Evolutionary conservation across 2,113 vertebrate species (phyloP).

Genomic region (Vulpes ferrilata): DNA sequence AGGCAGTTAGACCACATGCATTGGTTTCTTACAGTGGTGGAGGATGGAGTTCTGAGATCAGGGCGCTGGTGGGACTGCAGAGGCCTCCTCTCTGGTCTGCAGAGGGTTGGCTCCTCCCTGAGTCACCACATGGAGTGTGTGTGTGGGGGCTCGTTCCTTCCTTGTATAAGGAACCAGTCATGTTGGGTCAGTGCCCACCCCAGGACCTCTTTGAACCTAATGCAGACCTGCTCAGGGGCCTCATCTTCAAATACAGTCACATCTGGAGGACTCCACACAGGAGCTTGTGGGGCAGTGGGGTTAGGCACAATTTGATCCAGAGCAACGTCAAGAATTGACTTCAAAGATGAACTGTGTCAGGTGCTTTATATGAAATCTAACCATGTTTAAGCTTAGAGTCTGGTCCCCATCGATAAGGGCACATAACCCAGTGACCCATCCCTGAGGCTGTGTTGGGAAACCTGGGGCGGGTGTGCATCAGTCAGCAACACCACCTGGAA

Average conservation of each 20-base stretch:
- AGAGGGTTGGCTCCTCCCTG: too few species aligned
- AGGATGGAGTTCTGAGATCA: too few species aligned
- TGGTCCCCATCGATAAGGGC: not conserved
- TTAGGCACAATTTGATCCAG: not conserved
- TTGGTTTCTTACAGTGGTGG: too few species aligned
- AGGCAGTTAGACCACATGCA: too few species aligned
- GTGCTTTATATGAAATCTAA: not conserved
- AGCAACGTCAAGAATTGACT: not conserved
- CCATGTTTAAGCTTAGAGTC: not conserved
- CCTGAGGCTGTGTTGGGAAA: not conserved
- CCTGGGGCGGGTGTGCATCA: too few species aligned
- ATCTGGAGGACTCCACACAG: not conserved
- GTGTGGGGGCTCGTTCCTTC: too few species aligned
- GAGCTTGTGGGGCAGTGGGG: too few species aligned
- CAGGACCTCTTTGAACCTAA: not conserved
- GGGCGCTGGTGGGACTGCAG: too few species aligned
- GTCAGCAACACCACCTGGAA: not conserved
- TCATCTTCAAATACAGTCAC: not conserved
- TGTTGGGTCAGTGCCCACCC: too few species aligned
- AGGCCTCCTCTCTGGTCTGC: too few species aligned
- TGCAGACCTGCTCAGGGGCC: not conserved
- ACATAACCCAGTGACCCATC: not conserved
- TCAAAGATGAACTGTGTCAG: not conserved
- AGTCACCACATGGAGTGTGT: too few species aligned
- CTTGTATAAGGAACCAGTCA: not conserved